phyloP scores from a whole-genome alignment of 35 echinoderm and acorn worm species.

The Nesometra sesokonis region DNA sequence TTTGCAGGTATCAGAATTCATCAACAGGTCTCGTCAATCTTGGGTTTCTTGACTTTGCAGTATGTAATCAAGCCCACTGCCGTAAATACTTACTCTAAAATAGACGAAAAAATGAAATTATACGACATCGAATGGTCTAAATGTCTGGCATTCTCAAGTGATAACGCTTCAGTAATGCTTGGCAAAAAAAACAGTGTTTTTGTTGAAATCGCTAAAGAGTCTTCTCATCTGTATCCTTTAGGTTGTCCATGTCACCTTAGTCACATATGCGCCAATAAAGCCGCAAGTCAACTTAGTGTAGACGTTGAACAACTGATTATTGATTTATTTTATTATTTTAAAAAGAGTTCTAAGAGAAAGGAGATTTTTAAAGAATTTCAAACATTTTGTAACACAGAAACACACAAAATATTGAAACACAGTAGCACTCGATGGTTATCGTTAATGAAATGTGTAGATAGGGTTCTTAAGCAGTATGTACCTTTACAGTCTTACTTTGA shows the following conservation, averaged over 20 bases:
- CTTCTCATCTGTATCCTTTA: conserved; percentile 18
- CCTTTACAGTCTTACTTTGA: conserved; percentile 29
- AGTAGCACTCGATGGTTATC: conserved; percentile 35
- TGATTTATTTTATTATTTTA: conserved; percentile 32
- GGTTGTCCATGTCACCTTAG: conserved; percentile 32
- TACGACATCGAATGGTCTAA: too few relatives aligned
- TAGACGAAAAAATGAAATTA: too few relatives aligned
- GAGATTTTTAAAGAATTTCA: conserved; percentile 31
- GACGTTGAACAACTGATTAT: conserved; percentile 23
- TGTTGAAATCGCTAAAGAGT: conserved; percentile 22
- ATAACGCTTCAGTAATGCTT: conserved; percentile 46
- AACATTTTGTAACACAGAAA: conserved; percentile 21
- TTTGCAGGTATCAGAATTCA: too few relatives aligned
- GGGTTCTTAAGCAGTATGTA: conserved; percentile 39
- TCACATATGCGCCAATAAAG: conserved; percentile 38
- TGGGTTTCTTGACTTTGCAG: too few relatives aligned
- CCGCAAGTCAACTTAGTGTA: conserved; percentile 14
- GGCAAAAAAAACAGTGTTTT: conserved; percentile 24
- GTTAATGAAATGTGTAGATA: conserved; percentile 14
- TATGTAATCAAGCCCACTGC: too few relatives aligned
- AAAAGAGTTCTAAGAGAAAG: conserved; percentile 33
- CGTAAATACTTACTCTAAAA: too few relatives aligned
- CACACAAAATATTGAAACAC: conserved; percentile 37
- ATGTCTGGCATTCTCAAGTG: conserved; percentile 22
- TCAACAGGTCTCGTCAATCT: too few relatives aligned